A percentile compares a stretch with the other conserved stretches of the same genome.
Conservation (phyloP, 2,113 vertebrate species). For the Scomber scombrus region DNA sequence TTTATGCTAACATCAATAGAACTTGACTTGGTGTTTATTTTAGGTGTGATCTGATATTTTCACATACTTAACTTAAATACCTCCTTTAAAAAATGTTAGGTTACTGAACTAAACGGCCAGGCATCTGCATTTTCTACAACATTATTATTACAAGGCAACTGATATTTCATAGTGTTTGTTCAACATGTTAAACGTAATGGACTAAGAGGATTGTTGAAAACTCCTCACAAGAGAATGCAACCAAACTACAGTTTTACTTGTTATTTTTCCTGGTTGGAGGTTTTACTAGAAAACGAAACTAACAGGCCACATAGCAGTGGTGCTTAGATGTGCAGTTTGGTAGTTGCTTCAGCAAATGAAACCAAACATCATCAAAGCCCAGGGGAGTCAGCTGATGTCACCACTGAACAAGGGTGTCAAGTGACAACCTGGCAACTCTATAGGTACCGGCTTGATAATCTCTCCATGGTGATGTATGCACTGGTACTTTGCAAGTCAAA, state of each 20-base stretch:
- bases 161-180: too few relatives aligned
- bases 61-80: neutral
- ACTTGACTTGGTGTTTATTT: too few relatives aligned
- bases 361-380: constrained; percentile 18
- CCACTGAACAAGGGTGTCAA: constrained; percentile 33
- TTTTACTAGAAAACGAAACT: constrained; percentile 26
- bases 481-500: neutral
- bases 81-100: neutral
- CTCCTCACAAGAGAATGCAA: neutral
- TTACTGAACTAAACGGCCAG: neutral
- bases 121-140: neutral
- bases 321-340: neutral
- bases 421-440: constrained; percentile 21
- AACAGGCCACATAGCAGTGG: neutral
- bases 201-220: too few relatives aligned
- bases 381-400: constrained; percentile 12
- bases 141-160: too few relatives aligned
- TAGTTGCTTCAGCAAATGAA: constrained; percentile 45
- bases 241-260: neutral
- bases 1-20: too few relatives aligned
- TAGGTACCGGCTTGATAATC: neutral
- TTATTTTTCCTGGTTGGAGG: neutral
- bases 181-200: too few relatives aligned
- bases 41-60: neutral
- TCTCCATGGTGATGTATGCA: neutral